Conservation (phyloP, 2,797 vertebrate genomes). For the Acanthurus tractus region DNA sequence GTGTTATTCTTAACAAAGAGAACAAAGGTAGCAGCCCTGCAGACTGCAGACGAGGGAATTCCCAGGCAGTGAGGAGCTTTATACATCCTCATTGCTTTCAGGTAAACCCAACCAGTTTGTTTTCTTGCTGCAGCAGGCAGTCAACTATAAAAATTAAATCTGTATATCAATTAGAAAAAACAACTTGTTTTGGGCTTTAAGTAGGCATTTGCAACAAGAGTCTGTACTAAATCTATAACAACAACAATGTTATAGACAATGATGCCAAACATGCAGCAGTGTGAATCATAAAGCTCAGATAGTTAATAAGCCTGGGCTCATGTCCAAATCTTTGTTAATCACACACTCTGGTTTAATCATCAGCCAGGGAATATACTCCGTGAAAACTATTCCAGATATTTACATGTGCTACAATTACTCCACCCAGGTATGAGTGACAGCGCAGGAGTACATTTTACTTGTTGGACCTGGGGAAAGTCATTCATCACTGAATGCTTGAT, state of each 20-base stretch:
- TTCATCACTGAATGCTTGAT: background rate
- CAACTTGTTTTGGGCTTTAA: background rate
- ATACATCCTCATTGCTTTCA: conserved; percentile 64
- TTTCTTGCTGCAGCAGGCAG: background rate
- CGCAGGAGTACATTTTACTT: background rate
- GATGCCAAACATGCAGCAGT: background rate
- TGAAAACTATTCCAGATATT: background rate
- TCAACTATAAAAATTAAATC: background rate
- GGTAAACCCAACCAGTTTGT: background rate
- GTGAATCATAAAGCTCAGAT: background rate
- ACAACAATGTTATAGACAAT: background rate
- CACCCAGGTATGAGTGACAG: background rate
- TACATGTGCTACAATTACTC: background rate
- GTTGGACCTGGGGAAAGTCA: background rate
- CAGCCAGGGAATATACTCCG: background rate
- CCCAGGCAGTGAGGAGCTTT: conserved; percentile 18
- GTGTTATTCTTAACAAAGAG: background rate
- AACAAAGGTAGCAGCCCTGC: conserved; percentile 16
- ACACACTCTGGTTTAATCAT: conserved; percentile 15
- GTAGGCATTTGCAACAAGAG: background rate
- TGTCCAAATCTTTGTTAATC: background rate
- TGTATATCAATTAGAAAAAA: too few species aligned
- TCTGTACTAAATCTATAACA: too few species aligned
- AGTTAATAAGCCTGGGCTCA: background rate
- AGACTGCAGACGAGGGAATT: conserved; percentile 32